These are phyloP conservation scores for Otis tarda DNA, from an alignment of 2,113 vertebrate species.

Conservation along the genomic window DNA sequence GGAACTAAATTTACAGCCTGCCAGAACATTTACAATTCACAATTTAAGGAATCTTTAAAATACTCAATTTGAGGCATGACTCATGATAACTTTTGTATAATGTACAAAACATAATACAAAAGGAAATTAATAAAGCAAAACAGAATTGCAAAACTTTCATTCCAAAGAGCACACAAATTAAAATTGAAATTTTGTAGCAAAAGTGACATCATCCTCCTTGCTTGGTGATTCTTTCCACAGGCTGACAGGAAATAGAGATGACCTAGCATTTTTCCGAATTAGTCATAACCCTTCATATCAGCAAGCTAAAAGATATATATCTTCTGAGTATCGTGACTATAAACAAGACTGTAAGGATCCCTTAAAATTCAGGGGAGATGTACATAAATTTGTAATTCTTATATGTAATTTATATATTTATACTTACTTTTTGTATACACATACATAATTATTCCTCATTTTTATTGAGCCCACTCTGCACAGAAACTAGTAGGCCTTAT, in stretches of 20 bases:
- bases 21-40: not conserved
- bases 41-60: not conserved
- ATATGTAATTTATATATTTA: not conserved
- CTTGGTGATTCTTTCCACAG: not conserved
- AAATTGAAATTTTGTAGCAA: not conserved
- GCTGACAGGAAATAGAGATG: slow-evolving; percentile 31
- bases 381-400: not conserved
- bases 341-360: not conserved
- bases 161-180: not conserved
- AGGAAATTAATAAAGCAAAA: not conserved
- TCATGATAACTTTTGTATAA: rapidly evolving
- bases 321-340: not conserved
- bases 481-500: not conserved
- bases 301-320: not conserved
- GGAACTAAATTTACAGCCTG: not conserved
- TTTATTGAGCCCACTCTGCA: not conserved
- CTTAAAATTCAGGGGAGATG: not conserved
- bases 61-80: not conserved
- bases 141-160: not conserved
- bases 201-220: not conserved
- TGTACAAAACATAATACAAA: not conserved
- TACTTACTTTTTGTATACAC: not conserved
- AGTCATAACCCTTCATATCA: slow-evolving; percentile 2
- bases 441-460: not conserved
- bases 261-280: not conserved